A percentile compares a stretch with the other conserved stretches of the same genome.
These are phyloP conservation scores for Larimichthys crocea DNA, from an alignment of 2,113 vertebrate species.

Conservation along the genomic window DNA sequence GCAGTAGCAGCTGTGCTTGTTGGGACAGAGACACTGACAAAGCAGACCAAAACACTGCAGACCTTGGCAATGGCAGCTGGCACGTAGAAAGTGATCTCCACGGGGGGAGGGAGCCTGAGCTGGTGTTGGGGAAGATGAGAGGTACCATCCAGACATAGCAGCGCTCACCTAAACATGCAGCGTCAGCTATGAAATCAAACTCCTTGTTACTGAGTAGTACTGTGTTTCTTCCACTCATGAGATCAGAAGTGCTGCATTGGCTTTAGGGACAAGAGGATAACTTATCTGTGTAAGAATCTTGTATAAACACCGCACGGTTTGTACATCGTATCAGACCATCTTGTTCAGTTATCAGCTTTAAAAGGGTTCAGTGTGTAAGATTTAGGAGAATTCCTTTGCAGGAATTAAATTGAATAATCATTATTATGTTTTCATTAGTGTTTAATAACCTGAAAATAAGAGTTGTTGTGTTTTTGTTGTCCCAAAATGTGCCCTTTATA, in stretches of 20 bases:
- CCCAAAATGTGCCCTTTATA: no score
- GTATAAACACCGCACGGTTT: conserved; percentile 3
- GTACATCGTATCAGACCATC: neutral
- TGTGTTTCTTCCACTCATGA: conserved; percentile 13
- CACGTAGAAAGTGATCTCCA: conserved; percentile 10
- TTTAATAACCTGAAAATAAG: no score
- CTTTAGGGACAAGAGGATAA: neutral
- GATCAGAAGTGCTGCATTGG: conserved; percentile 5
- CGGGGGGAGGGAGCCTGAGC: conserved; percentile 8
- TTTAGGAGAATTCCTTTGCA: no score
- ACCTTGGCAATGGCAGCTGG: conserved; percentile 7
- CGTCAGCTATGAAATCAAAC: conserved; percentile 44
- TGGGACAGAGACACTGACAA: neutral
- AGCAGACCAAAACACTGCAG: conserved; percentile 30
- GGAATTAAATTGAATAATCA: no score
- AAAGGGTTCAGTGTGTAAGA: no score
- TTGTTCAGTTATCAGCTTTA: neutral
- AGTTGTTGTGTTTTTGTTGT: no score
- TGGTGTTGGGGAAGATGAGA: conserved; percentile 19
- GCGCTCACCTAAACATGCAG: conserved; percentile 22
- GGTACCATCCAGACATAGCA: conserved; percentile 5
- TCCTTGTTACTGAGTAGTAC: neutral
- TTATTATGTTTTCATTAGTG: no score
- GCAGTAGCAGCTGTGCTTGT: neutral
- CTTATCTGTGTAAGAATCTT: neutral